Percentiles rank a stretch among this genome's conserved stretches.
These are phyloP conservation scores for Leucoma salicis DNA, from an alignment of 2,888 invertebrate genomes.

Conservation along the genomic window DNA sequence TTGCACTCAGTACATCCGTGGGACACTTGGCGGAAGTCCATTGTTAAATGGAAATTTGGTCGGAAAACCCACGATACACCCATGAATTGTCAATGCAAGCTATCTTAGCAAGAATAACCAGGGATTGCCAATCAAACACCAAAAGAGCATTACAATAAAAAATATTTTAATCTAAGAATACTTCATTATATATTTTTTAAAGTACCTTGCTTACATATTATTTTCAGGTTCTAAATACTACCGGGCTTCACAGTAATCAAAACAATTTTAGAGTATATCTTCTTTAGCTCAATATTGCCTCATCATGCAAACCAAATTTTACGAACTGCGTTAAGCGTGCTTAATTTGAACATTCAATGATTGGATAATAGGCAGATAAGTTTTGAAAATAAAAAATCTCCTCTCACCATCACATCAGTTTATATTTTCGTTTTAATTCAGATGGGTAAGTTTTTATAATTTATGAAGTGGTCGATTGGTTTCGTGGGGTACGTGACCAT, in stretches of 20 bases:
- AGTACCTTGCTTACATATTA: no score
- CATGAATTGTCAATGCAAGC: no score
- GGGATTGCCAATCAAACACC: no score
- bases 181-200: no score
- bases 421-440: conserved; percentile 57
- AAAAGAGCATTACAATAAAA: no score
- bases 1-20: no score
- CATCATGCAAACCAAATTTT: conserved; percentile 49
- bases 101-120: no score
- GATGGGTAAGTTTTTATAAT: conserved; percentile 66
- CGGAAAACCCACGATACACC: no score
- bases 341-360: conserved; percentile 62
- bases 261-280: conserved; percentile 21
- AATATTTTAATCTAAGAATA: no score
- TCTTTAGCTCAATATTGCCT: conserved; percentile 32
- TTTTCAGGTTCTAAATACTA: background rate
- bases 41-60: no score
- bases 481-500: conserved; percentile 71
- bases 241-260: conserved; percentile 6
- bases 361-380: conserved; percentile 54
- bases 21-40: no score
- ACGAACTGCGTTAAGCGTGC: conserved; percentile 54
- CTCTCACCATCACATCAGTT: conserved; percentile 49
- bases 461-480: conserved; percentile 59
- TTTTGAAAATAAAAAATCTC: conserved; percentile 50